Percentiles rank a stretch among this genome's conserved stretches.
Evolutionary conservation across 2,888 invertebrate genomes (phyloP).

Genomic region (Beris morrisii): DNA sequence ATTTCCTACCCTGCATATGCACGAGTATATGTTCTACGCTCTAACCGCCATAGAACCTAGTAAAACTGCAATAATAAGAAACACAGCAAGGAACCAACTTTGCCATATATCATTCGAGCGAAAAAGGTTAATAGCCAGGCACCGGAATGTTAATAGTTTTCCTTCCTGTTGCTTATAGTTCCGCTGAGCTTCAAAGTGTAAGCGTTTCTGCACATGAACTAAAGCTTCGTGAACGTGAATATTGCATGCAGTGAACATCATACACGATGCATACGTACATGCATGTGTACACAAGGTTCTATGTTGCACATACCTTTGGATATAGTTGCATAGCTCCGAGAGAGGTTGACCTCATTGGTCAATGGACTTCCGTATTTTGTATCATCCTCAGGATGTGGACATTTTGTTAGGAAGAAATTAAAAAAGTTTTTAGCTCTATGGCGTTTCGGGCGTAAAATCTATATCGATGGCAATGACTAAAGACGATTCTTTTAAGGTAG

Average conservation of each 20-base stretch:
- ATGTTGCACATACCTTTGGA: not conserved
- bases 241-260: slow-evolving; percentile 1
- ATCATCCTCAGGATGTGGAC: slow-evolving; percentile 22
- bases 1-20: too few relatives aligned
- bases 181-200: slow-evolving; percentile 30
- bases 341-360: slow-evolving; percentile 32
- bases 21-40: too few relatives aligned
- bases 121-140: slow-evolving; percentile 45
- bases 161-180: slow-evolving; percentile 44
- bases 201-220: slow-evolving; percentile 24
- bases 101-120: slow-evolving; percentile 38
- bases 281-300: not conserved
- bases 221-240: slow-evolving; percentile 1
- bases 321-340: slow-evolving; percentile 22
- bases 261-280: slow-evolving; percentile 7
- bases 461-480: too few relatives aligned
- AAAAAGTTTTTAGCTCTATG: not conserved
- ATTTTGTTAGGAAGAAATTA: slow-evolving; percentile 11
- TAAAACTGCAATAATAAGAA: slow-evolving; percentile 5
- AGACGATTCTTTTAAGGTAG: too few relatives aligned
- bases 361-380: slow-evolving; percentile 31
- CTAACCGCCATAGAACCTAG: too few relatives aligned
- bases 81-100: slow-evolving; percentile 21
- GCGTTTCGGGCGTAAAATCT: too few relatives aligned
- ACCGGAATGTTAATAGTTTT: slow-evolving; percentile 45